Evolutionary conservation across 2,113 vertebrate genomes (phyloP), one percentile per base, ranked within the genome.

Genomic region (Mus pahari): DNA sequence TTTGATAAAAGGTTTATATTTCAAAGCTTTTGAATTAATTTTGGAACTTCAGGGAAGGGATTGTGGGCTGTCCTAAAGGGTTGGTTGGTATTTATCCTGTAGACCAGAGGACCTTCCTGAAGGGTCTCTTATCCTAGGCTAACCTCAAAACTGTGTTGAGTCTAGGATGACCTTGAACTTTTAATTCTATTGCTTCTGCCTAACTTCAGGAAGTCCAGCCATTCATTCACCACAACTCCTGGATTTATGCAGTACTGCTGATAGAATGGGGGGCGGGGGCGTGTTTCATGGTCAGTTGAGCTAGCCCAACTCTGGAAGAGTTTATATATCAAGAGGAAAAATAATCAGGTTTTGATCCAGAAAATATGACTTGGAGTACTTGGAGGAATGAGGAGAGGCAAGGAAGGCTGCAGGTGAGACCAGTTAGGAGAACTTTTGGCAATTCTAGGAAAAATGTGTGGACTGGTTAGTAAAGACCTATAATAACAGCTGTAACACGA

Each of bases 21-120:
- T 90, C n/a, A 71, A 91, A 91, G 78, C n/a, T 73, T 92, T 86
- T 48, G 58, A 77, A 60, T 83, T 97, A 60, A 62, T 62, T 84
- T 94, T 31, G 26, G 36, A 45, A 45, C 55, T 86, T 14, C 0
- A 55, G 22, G 33, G 60, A 83, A 74, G 14, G 39, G n/a, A 39
- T 92, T 81, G 24, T 96, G 50, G 39, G 50, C 39, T 83, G n/a
- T 81, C 28, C 19, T 55, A 78, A 95, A 86, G 88, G 42, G 36
- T 78, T 28, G 81, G 14, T 83, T 97, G 66, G n/a, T 6, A 62
- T 91, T 95, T 42, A 50, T 66, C 42, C 45, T 91, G 48, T 86
- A 48, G 55, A 68, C 42, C 24, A 24, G 83, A 94, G 68, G 68
- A 66, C 48, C 33, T 92, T 68, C 39, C 14, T 45, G 39, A 82